Evolutionary conservation across 2,888 invertebrate species (phyloP).

Genomic region (Hanleya hanleyi): DNA sequence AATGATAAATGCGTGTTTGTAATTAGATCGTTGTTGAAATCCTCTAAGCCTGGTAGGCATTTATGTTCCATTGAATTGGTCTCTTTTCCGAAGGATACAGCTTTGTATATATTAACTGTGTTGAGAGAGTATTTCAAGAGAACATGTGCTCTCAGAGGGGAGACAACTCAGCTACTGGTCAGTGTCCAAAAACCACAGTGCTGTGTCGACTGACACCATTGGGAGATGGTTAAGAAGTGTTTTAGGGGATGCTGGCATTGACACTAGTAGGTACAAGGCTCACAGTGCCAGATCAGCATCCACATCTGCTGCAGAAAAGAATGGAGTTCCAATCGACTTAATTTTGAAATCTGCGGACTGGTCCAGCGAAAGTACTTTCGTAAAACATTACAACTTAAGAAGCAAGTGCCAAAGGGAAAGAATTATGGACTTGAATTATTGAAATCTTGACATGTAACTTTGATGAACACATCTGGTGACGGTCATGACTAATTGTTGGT

Average conservation of each 20-base stretch:
- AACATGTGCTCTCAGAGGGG: neutral
- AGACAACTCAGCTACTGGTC: neutral
- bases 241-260: neutral
- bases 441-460: too few species aligned
- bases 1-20: conserved; percentile 7
- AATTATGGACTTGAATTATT: too few species aligned
- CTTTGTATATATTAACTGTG: neutral
- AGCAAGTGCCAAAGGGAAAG: too few species aligned
- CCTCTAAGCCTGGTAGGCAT: neutral
- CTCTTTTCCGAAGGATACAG: neutral
- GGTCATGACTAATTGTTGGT: too few species aligned
- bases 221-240: neutral
- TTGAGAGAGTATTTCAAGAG: neutral
- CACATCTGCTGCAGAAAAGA: too few species aligned
- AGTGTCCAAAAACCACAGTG: neutral
- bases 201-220: conserved; percentile 1
- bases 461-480: too few species aligned
- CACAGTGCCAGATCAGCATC: neutral
- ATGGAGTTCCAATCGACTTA: too few species aligned
- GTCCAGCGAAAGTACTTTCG: too few species aligned
- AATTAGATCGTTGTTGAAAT: neutral
- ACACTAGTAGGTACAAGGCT: neutral
- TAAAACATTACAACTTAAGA: too few species aligned
- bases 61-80: neutral
- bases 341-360: too few species aligned